Evolutionary conservation across 1,140 invertebrate species (phyloP).

Genomic region (Pissodes strobi): DNA sequence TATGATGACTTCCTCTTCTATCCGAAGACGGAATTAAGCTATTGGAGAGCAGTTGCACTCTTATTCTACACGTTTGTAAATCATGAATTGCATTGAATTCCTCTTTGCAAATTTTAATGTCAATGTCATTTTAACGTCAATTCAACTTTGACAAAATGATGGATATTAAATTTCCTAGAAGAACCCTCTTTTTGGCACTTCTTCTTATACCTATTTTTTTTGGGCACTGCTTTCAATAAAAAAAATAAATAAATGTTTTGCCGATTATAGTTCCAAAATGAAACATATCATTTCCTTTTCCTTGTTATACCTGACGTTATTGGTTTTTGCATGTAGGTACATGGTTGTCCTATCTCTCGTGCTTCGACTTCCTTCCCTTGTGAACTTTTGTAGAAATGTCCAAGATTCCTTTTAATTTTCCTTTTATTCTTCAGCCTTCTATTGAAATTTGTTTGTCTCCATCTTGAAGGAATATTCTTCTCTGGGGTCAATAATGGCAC

Average conservation of each 20-base stretch:
- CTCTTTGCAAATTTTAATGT: neutral
- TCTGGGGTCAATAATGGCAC: neutral
- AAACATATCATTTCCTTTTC: neutral
- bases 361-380: neutral
- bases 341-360: neutral
- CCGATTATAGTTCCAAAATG: neutral
- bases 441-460: neutral
- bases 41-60: neutral
- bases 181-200: neutral
- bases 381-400: neutral
- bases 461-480: neutral
- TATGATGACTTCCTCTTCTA: neutral
- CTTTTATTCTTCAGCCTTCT: neutral
- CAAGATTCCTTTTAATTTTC: constrained; percentile 2
- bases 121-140: no score
- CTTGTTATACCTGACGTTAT: neutral
- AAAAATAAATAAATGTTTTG: constrained; percentile 4
- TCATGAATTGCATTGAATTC: neutral
- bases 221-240: neutral
- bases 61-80: neutral
- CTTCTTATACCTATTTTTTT: neutral
- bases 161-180: neutral
- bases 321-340: neutral
- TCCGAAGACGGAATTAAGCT: neutral
- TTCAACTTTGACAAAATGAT: constrained; percentile 5